A percentile compares a stretch with the other conserved stretches of the same genome.
Evolutionary conservation across 2,797 vertebrate genomes (phyloP).

Genomic region (Parambassis ranga): DNA sequence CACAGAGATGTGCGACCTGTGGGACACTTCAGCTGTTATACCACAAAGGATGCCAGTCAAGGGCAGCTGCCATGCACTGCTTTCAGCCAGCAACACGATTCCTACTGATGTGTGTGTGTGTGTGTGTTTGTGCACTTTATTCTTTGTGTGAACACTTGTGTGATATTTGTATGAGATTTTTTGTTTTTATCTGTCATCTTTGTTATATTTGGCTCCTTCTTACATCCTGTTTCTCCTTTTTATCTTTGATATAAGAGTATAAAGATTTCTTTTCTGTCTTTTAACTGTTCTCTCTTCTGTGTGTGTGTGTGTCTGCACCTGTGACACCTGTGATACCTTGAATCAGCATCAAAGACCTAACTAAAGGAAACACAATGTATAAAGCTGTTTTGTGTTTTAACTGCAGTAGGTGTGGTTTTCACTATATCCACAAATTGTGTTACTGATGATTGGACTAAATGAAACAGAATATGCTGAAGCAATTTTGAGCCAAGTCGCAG

Average conservation of each 20-base stretch:
- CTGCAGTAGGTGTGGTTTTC: background rate
- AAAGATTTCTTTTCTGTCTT: conserved; percentile 30
- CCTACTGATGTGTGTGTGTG: background rate
- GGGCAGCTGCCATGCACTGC: conserved; percentile 27
- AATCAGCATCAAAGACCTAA: conserved; percentile 39
- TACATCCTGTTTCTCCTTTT: conserved; percentile 27
- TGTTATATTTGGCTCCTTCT: conserved; percentile 25
- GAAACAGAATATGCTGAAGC: no score
- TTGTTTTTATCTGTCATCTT: conserved; percentile 22
- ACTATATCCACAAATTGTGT: background rate
- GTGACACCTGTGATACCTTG: conserved; percentile 58
- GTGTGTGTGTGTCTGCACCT: conserved; percentile 25
- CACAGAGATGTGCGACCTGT: conserved; percentile 1
- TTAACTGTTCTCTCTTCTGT: background rate
- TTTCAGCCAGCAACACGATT: background rate
- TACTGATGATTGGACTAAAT: background rate
- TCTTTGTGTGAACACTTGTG: background rate
- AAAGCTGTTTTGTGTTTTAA: conserved; percentile 5
- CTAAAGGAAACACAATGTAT: conserved; percentile 14
- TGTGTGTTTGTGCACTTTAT: background rate
- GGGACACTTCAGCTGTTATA: conserved; percentile 7
- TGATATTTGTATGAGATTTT: conserved; percentile 19
- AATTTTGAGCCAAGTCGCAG: background rate
- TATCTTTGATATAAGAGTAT: conserved; percentile 52
- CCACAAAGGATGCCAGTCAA: conserved; percentile 8